phyloP scores from a whole-genome alignment of 1,140 invertebrate species.

The Bursaphelenchus mucronatus region DNA sequence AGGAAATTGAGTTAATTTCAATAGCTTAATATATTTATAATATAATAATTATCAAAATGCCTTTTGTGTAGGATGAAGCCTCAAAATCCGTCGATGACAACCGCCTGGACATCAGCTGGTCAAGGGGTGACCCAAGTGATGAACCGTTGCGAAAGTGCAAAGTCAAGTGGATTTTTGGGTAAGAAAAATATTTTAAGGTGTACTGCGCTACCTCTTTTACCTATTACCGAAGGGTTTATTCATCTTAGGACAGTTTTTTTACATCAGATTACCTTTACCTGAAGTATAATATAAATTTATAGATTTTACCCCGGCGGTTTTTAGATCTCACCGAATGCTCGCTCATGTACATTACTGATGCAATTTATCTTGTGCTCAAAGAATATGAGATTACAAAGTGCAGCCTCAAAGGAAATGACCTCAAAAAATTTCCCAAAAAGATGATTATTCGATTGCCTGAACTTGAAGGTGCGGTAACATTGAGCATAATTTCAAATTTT shows the following conservation, averaged over 20 bases:
- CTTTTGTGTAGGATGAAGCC: too few species aligned
- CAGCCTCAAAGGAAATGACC: conserved; percentile 43
- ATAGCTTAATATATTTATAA: neutral
- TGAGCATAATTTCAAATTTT: conserved; percentile 11
- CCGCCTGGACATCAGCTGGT: conserved; percentile 32
- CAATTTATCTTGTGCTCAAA: conserved; percentile 48
- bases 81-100: too few species aligned
- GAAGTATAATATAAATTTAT: too few species aligned
- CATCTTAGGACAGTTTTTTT: too few species aligned
- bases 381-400: conserved; percentile 44
- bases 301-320: neutral
- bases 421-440: conserved; percentile 53
- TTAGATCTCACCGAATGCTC: conserved; percentile 51
- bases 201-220: too few species aligned
- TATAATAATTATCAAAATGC: too few species aligned
- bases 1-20: neutral
- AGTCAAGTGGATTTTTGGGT: conserved; percentile 49
- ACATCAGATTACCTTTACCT: too few species aligned
- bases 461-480: conserved; percentile 30
- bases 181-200: neutral
- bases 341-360: conserved; percentile 52
- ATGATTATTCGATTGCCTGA: conserved; percentile 46
- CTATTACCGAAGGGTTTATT: too few species aligned
- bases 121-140: conserved; percentile 51
- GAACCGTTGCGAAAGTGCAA: conserved; percentile 49